Evolutionary conservation across 1,140 invertebrate genomes (phyloP), one percentile per base, ranked within the genome.

Genomic region (Globodera rostochiensis): DNA sequence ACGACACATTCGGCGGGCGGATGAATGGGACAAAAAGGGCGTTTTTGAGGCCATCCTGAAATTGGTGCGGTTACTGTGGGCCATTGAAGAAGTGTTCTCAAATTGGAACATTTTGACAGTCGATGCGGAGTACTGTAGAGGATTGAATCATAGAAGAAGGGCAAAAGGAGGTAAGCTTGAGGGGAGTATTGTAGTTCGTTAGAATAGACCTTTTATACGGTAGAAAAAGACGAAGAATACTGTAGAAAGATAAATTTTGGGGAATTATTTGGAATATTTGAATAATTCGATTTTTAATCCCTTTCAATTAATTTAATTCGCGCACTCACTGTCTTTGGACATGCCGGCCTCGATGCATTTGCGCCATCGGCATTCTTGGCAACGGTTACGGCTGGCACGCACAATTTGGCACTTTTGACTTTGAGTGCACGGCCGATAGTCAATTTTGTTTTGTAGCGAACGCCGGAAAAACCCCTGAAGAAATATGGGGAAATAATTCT

Each of bases 291-390:
- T 75, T 75, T 3, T 36, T 36, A 36, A 36, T 2, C 36, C 36
- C 36, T 36, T 36, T 36, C 36, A 36, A 36, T 36, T 36, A 36
- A 36, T 36, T 36, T 36, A 36, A 36, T 21, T 6, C 15, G 19
- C 21, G 78, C 74, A 92, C 93, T 93, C 89, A 98, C 96, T 96
- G 93, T 98, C 96, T 92, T 95, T 93, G 91, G 95, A 97, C 96
- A 98, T 98, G 91, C 96, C 96, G 83, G 97, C 96, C 77, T 95
- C 94, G 90, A 98, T 96, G 92, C 96, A 98, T 93, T 98, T 98
- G 92, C 97, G 97, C 86, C 98, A 93, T 84, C 96, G 93, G 92
- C 96, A 97, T 91, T 96, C 97, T 90, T 98, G 96, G 91, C 96
- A 98, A 86, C 96, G 93, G 91, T 98, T 98, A 90, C 96, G 93